These are phyloP conservation scores for Pterophyllum scalare DNA, from an alignment of 2,113 vertebrate genomes.

Conservation along the genomic window DNA sequence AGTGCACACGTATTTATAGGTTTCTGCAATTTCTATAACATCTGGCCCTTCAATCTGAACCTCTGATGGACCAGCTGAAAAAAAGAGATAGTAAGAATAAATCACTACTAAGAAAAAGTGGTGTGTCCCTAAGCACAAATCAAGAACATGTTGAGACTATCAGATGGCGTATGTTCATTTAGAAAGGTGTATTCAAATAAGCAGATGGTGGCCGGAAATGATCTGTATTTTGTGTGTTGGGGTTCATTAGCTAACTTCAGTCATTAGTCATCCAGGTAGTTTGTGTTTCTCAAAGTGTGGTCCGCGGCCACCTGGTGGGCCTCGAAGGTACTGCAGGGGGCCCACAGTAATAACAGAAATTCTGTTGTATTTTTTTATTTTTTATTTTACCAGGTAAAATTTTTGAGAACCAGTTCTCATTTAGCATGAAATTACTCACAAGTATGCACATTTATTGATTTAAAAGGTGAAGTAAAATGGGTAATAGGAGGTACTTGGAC, in stretches of 20 bases:
- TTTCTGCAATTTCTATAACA: not conserved
- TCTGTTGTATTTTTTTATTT: too few species aligned
- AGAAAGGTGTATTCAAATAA: not conserved
- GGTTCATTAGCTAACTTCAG: not conserved
- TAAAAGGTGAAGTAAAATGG: too few species aligned
- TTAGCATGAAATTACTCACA: too few species aligned
- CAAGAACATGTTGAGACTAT: not conserved
- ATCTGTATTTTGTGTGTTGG: not conserved
- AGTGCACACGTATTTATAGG: slow-evolving; percentile 3
- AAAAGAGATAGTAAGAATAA: not conserved
- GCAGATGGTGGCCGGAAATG: too few species aligned
- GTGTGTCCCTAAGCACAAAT: not conserved
- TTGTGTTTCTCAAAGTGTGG: not conserved
- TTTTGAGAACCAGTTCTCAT: too few species aligned
- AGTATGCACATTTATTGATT: too few species aligned
- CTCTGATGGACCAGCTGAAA: slow-evolving; percentile 3
- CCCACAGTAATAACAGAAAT: too few species aligned
- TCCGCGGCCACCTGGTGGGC: too few species aligned
- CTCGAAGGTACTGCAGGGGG: too few species aligned
- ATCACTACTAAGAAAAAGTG: not conserved
- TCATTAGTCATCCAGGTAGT: not conserved
- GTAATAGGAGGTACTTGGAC: too few species aligned
- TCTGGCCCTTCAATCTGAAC: not conserved
- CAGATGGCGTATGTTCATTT: too few species aligned
- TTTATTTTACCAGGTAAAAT: too few species aligned